Percentiles rank a stretch among this genome's conserved stretches.
phyloP scores from a whole-genome alignment of 2,888 invertebrate genomes.

The Phengaris arion region DNA sequence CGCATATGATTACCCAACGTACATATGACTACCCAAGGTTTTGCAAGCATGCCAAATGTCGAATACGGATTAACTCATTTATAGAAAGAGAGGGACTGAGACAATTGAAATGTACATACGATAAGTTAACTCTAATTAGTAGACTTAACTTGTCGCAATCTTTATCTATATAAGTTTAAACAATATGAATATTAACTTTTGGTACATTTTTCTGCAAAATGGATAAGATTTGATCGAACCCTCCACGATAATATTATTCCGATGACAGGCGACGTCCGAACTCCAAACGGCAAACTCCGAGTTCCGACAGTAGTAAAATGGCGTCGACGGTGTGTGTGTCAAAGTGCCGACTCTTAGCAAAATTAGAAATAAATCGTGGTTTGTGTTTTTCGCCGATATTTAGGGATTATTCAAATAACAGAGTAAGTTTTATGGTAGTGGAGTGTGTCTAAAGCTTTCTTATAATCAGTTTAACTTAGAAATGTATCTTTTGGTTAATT shows the following conservation, averaged over 20 bases:
- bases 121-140: too few relatives aligned
- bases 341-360: conserved; percentile 80
- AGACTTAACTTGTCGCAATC: too few relatives aligned
- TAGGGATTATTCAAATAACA: conserved; percentile 73
- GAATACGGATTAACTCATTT: too few relatives aligned
- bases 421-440: conserved; percentile 58
- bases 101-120: too few relatives aligned
- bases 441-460: conserved; percentile 43
- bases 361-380: conserved; percentile 81
- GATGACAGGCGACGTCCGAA: conserved; percentile 3
- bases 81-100: too few relatives aligned
- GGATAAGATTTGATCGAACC: neutral
- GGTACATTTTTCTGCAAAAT: too few relatives aligned
- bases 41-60: too few relatives aligned
- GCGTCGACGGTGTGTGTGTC: conserved; percentile 81
- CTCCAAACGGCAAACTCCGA: too few relatives aligned
- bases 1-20: too few relatives aligned
- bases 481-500: conserved; percentile 53
- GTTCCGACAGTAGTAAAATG: conserved; percentile 72
- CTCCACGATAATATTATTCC: neutral
- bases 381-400: conserved; percentile 76
- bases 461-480: conserved; percentile 56
- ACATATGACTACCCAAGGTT: too few relatives aligned
- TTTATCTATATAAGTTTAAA: too few relatives aligned
- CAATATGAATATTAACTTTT: too few relatives aligned